Evolutionary conservation across 2,888 invertebrate species (phyloP).

Genomic region (Hyposoter didymator): DNA sequence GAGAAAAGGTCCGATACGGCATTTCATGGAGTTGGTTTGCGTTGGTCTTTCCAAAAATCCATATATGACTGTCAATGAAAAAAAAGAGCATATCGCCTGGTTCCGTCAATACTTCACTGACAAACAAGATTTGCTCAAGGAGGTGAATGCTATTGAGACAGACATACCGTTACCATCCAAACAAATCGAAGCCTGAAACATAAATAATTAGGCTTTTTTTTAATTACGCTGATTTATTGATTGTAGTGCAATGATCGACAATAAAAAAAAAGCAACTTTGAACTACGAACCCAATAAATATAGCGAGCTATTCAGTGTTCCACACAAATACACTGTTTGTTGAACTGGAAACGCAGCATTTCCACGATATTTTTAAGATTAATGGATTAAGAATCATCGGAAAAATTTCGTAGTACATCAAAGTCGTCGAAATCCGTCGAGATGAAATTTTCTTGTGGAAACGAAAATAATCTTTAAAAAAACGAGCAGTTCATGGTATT

Average conservation of each 20-base stretch:
- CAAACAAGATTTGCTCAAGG: slow-evolving; percentile 90
- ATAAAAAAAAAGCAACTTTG: neutral
- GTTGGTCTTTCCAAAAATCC: slow-evolving; percentile 97
- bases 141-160: slow-evolving; percentile 86
- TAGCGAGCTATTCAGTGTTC: neutral
- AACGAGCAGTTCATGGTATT: too few relatives aligned
- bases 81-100: slow-evolving; percentile 96
- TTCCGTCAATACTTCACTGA: slow-evolving; percentile 94
- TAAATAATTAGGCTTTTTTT: neutral
- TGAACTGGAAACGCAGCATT: neutral
- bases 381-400: neutral
- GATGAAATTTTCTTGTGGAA: neutral
- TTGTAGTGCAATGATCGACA: neutral
- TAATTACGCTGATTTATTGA: neutral
- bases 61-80: slow-evolving; percentile 94
- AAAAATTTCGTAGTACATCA: neutral
- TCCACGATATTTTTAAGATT: neutral
- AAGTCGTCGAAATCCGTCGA: too few relatives aligned
- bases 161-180: slow-evolving; percentile 46
- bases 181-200: slow-evolving; percentile 53
- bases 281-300: neutral
- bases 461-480: neutral
- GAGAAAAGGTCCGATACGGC: slow-evolving; percentile 93
- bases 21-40: slow-evolving; percentile 99
- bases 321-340: neutral